phyloP scores from a whole-genome alignment of 2,797 vertebrate species.

The Tachyglossus aculeatus region DNA sequence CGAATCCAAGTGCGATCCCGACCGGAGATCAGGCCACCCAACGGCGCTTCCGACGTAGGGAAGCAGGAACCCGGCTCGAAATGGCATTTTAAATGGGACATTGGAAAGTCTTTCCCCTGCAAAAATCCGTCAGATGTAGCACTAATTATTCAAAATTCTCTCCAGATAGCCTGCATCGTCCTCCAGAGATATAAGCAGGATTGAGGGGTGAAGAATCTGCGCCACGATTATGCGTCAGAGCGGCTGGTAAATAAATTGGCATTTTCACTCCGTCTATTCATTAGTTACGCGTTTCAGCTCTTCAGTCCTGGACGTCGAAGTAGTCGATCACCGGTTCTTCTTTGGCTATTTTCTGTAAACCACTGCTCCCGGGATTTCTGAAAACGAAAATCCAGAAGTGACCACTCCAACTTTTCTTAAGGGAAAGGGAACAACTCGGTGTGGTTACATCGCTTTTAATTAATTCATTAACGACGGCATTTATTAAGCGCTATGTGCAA shows the following conservation, averaged over 20 bases:
- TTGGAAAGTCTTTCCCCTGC: constrained; percentile 16
- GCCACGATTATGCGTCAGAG: constrained; percentile 22
- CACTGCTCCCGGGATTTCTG: constrained; percentile 75
- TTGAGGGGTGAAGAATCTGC: constrained; percentile 2
- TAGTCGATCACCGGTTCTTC: constrained; percentile 94
- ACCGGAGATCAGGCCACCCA: not conserved
- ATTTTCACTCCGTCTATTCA: constrained; percentile 8
- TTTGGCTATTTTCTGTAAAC: constrained; percentile 85
- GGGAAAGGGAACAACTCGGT: constrained; percentile 10
- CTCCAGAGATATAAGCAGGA: not conserved
- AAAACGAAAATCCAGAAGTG: constrained; percentile 58
- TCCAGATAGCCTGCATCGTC: not conserved
- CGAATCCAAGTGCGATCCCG: not conserved
- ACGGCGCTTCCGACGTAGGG: not conserved
- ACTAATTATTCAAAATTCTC: not conserved
- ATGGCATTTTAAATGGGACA: not conserved
- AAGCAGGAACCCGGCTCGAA: not conserved
- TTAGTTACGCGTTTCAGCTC: too few relatives aligned
- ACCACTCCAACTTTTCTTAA: constrained; percentile 3
- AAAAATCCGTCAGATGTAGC: not conserved
- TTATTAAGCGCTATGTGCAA: not conserved
- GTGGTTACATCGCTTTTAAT: not conserved
- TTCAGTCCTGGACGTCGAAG: constrained; percentile 97
- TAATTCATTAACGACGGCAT: not conserved
- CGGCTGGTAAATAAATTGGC: constrained; percentile 10